Evolutionary conservation across 2,888 invertebrate genomes (phyloP).

Genomic region (Cyrtodaria siliqua): DNA sequence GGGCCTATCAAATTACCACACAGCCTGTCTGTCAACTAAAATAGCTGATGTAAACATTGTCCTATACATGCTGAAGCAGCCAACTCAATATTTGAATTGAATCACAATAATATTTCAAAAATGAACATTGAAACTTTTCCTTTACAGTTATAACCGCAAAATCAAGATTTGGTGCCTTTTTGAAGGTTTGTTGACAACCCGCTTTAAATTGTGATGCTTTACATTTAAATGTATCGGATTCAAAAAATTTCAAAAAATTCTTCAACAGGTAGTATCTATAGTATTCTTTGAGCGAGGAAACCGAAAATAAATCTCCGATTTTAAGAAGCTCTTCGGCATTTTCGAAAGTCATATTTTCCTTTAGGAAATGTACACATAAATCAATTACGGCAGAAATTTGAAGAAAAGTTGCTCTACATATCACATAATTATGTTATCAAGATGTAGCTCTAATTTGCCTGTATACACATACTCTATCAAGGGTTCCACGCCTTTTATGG

Average conservation of each 20-base stretch:
- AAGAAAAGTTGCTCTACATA: slow-evolving; percentile 65
- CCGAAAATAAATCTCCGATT: slow-evolving; percentile 67
- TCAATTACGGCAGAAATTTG: slow-evolving; percentile 62
- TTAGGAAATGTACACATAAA: slow-evolving; percentile 62
- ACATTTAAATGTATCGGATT: slow-evolving; percentile 64
- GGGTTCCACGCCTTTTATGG: slow-evolving; percentile 56
- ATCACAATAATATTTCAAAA: no score
- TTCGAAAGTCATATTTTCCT: slow-evolving; percentile 68
- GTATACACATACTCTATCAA: slow-evolving; percentile 63
- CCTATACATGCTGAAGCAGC: slow-evolving; percentile 58
- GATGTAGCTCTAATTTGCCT: slow-evolving; percentile 51
- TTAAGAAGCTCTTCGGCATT: slow-evolving; percentile 66
- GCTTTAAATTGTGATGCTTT: slow-evolving; percentile 63
- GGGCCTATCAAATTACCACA: no score
- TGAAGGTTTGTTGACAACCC: no score
- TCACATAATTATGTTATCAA: slow-evolving; percentile 65
- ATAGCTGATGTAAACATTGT: no score
- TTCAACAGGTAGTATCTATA: slow-evolving; percentile 66
- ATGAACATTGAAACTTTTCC: no score
- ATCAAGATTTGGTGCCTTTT: no score
- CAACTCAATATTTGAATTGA: no score
- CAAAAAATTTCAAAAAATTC: slow-evolving; percentile 66
- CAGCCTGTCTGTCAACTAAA: no score
- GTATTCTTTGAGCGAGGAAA: slow-evolving; percentile 59
- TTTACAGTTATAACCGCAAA: no score